Evolutionary conservation across 1,140 invertebrate species (phyloP), one percentile per base, ranked within the genome.

Genomic region (Carposina sasakii): DNA sequence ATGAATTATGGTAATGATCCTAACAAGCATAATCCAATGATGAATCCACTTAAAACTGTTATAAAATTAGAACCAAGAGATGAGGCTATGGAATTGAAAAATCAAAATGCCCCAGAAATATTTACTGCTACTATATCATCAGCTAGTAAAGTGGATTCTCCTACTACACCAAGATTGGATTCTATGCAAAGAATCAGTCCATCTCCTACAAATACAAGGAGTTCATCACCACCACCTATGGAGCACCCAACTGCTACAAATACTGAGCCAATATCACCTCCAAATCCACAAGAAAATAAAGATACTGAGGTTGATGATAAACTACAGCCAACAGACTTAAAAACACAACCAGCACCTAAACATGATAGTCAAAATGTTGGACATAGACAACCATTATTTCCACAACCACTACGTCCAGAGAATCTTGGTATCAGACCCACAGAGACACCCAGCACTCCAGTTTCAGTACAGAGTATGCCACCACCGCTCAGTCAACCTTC

Each of bases 61-160:
- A 87, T 89, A 37, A 89, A 89, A 66, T 57, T 88, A 40, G 88
- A 89, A 69, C 88, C 87, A 0, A 76, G 87, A 64, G 88, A 88
- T 76, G 87, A 88, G 57, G 67, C 85, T 12, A 84, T 71, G 62
- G 88, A 89, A 58, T 64, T 88, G 50, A 89, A 88, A 55, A 83
- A 67, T 63, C 75, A 81, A 53, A 81, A 76, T 53, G 77, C 76
- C 39, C 67, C 76, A 30, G 83, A 85, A 66, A 75, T 85, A 23
- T 85, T 85, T 48, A 84, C 81, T 40, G 81, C 81, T 21, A 84
- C 81, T 23, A 81, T 85, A 60, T 76, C 76, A 41, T 67, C 70
- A 59, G 81, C 59, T 13, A 75, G 63, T 54, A 79, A 73, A 65
- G 82, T 76, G 31, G 85, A 73, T 62, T 83, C 74, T 22, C 76